Conservation (phyloP, 2,113 vertebrate genomes). For the Lates calcarifer region DNA sequence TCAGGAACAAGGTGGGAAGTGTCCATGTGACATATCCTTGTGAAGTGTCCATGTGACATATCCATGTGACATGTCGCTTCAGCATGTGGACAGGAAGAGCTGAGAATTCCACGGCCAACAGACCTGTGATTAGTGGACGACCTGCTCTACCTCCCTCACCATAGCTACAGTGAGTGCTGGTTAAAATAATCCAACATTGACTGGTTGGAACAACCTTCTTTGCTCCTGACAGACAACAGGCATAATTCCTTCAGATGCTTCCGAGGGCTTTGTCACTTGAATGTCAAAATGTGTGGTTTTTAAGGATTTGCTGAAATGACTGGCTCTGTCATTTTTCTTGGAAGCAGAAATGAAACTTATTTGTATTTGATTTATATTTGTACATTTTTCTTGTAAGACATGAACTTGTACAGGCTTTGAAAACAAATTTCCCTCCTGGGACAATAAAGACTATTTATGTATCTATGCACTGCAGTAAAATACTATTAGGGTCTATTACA, state of each 20-base stretch:
- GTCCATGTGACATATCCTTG: too few species aligned
- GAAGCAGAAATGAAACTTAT: not conserved
- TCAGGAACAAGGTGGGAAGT: too few species aligned
- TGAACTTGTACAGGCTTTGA: not conserved
- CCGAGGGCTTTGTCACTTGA: not conserved
- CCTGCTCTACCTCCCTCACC: not conserved
- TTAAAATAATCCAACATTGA: not conserved
- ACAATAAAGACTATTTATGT: not conserved
- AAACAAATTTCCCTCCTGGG: not conserved
- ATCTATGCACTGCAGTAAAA: not conserved
- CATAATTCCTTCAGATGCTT: not conserved
- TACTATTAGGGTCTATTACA: constrained; percentile 5
- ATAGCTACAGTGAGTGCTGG: not conserved
- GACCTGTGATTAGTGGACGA: not conserved
- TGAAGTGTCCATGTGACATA: too few species aligned
- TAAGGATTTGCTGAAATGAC: not conserved
- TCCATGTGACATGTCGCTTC: too few species aligned
- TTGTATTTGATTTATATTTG: not conserved
- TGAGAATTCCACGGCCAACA: not conserved
- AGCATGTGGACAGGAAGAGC: too few species aligned
- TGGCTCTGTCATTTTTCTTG: not conserved
- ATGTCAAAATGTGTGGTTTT: constrained; percentile 3
- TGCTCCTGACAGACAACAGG: not conserved
- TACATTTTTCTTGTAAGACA: not conserved
- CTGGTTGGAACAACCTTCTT: not conserved